These are phyloP conservation scores for Bellardia pandia DNA, from an alignment of 2,888 invertebrate genomes.

Conservation along the genomic window DNA sequence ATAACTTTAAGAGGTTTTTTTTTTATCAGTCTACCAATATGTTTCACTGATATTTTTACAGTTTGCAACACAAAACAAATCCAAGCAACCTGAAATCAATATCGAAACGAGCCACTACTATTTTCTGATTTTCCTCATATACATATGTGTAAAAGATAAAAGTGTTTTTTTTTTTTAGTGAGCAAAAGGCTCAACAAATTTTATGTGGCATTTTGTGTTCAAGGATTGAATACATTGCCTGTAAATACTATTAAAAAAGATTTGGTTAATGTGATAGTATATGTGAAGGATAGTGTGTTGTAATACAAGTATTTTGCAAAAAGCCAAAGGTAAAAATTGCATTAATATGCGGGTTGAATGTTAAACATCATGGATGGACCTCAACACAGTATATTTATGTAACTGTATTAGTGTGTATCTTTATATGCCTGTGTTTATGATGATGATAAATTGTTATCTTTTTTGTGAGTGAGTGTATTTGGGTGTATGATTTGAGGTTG, in stretches of 20 bases:
- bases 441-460: conserved; percentile 32
- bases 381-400: conserved; percentile 37
- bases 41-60: no score
- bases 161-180: neutral
- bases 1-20: no score
- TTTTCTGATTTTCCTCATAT: no score
- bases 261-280: conserved; percentile 30
- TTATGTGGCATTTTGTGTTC: conserved; percentile 38
- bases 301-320: conserved; percentile 37
- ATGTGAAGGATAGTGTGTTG: neutral
- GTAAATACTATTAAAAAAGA: conserved; percentile 57
- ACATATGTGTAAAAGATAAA: neutral
- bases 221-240: conserved; percentile 55
- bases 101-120: no score
- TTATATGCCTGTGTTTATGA: neutral
- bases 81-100: no score
- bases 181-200: conserved; percentile 21
- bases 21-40: no score
- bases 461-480: neutral
- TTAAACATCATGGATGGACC: conserved; percentile 51
- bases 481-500: conserved; percentile 43
- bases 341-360: conserved; percentile 66
- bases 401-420: neutral
- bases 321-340: conserved; percentile 65
- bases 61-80: no score